These are phyloP conservation scores for Hozukius guyotensis DNA, from an alignment of 2,797 vertebrate species.

Conservation along the genomic window DNA sequence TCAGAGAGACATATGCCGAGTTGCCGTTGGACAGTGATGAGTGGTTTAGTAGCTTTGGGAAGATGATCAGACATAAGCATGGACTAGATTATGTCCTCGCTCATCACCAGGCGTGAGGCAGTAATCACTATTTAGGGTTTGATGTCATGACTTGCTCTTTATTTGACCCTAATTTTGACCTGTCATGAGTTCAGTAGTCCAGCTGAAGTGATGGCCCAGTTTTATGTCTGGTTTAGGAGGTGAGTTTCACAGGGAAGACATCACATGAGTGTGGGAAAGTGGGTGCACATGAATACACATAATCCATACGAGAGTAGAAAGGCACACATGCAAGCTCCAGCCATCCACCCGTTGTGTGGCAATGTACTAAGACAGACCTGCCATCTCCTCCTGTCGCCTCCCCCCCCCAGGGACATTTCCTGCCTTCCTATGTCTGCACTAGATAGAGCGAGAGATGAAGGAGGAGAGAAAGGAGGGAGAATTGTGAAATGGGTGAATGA, in stretches of 20 bases:
- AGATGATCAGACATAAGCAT: slow-evolving; percentile 67
- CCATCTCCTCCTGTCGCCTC: slow-evolving; percentile 13
- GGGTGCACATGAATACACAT: background rate
- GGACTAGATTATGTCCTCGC: slow-evolving; percentile 47
- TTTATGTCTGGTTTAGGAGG: background rate
- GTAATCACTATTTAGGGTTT: slow-evolving; percentile 64
- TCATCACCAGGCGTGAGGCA: slow-evolving; percentile 45
- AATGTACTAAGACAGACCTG: slow-evolving; percentile 3
- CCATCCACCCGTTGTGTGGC: background rate
- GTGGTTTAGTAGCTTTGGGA: slow-evolving; percentile 67
- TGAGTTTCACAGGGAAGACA: background rate
- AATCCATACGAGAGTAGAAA: background rate
- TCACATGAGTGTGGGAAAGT: background rate
- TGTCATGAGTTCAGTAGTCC: background rate
- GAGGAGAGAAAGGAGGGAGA: slow-evolving; percentile 19
- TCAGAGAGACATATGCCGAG: slow-evolving; percentile 67
- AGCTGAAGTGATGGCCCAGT: background rate
- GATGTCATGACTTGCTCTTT: slow-evolving; percentile 20
- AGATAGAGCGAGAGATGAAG: slow-evolving; percentile 27
- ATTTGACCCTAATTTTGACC: slow-evolving; percentile 25
- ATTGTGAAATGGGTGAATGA: slow-evolving; percentile 57
- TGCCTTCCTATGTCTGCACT: slow-evolving; percentile 31
- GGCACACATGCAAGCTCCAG: background rate
- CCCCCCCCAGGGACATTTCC: slow-evolving; percentile 21
- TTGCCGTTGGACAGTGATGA: slow-evolving; percentile 55